Evolutionary conservation across 2,888 invertebrate species (phyloP).

Genomic region (Drosophila lutescens): DNA sequence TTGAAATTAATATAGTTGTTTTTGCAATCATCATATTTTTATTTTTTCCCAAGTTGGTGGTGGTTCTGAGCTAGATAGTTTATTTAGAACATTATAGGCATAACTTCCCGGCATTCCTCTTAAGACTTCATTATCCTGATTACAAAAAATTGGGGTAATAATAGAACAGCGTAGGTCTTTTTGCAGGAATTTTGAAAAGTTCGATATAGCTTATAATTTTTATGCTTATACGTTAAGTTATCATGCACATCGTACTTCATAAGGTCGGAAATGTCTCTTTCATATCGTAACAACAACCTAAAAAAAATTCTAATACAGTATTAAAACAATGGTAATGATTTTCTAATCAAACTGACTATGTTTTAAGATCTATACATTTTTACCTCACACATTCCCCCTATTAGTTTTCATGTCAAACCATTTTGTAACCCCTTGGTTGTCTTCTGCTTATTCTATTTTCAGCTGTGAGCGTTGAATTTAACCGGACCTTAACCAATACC

Average conservation of each 20-base stretch:
- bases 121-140: no score
- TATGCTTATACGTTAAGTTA: no score
- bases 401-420: neutral
- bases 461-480: constrained; percentile 30
- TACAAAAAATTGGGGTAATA: no score
- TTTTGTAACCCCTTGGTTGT: constrained; percentile 1
- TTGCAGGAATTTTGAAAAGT: no score
- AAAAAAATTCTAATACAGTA: no score
- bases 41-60: neutral
- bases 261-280: no score
- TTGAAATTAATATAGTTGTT: neutral
- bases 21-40: neutral
- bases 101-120: no score
- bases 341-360: neutral
- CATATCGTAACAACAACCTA: no score
- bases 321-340: neutral
- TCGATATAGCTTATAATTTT: no score
- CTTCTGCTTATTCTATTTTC: constrained; percentile 17
- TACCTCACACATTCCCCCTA: neutral
- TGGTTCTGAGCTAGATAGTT: neutral
- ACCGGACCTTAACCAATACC: neutral
- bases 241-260: neutral
- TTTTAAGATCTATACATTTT: neutral
- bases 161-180: no score
- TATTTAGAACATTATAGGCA: no score